Percentiles rank a stretch among this genome's conserved stretches.
These are phyloP conservation scores for Andrena bucephala DNA, from an alignment of 2,888 invertebrate genomes.

Conservation along the genomic window DNA sequence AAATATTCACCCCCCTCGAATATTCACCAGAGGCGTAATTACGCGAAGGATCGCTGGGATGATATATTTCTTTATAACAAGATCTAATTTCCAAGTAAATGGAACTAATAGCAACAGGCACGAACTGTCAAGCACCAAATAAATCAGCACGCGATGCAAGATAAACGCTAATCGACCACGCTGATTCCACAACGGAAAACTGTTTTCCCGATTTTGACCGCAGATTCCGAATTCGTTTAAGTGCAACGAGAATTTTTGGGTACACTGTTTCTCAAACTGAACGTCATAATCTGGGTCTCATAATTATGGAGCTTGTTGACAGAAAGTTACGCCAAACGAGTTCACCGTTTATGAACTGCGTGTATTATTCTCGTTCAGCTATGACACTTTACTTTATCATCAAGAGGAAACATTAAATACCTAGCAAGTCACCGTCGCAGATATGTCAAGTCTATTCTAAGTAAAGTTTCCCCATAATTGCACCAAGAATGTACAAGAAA, in stretches of 20 bases:
- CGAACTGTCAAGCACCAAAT: slow-evolving; percentile 17
- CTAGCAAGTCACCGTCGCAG: neutral
- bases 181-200: neutral
- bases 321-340: too few species aligned
- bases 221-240: neutral
- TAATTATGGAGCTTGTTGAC: too few species aligned
- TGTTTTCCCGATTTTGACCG: slow-evolving; percentile 9
- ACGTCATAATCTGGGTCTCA: too few species aligned
- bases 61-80: slow-evolving; percentile 2
- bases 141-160: slow-evolving; percentile 36
- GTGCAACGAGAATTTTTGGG: neutral
- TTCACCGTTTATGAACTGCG: neutral
- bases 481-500: too few species aligned
- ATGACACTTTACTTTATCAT: neutral
- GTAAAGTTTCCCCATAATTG: neutral
- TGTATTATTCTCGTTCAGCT: neutral
- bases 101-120: slow-evolving; percentile 29
- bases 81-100: slow-evolving; percentile 8
- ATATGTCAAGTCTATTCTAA: neutral
- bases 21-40: neutral
- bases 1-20: neutral
- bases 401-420: neutral
- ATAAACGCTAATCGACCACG: slow-evolving; percentile 7
- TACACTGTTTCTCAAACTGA: neutral
- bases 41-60: neutral